A percentile compares a stretch with the other conserved stretches of the same genome.
phyloP scores from a whole-genome alignment of 2,797 vertebrate species.

The Pygocentrus nattereri region DNA sequence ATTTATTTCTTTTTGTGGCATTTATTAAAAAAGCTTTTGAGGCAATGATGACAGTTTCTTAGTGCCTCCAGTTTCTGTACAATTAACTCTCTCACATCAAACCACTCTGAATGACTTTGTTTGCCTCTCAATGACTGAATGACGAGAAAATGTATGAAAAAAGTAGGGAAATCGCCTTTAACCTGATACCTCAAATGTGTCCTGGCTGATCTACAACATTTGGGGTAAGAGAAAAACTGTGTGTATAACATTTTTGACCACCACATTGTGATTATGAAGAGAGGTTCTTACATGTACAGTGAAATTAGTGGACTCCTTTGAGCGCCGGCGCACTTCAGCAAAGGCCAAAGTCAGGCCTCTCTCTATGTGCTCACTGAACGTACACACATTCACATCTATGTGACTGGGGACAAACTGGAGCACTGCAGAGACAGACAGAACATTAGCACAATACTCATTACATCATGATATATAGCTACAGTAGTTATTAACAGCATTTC shows the following conservation, averaged over 20 bases:
- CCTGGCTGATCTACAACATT: too few relatives aligned
- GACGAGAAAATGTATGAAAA: too few relatives aligned
- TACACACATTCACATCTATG: constrained; percentile 88
- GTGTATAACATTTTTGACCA: neutral
- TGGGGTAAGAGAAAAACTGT: too few relatives aligned
- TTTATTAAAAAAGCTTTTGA: too few relatives aligned
- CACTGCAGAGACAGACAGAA: constrained; percentile 74
- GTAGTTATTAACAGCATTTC: neutral
- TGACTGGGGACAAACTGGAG: constrained; percentile 95
- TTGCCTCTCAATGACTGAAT: too few relatives aligned
- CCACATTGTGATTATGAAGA: neutral
- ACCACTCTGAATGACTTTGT: too few relatives aligned
- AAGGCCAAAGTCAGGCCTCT: constrained; percentile 89
- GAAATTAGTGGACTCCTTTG: constrained; percentile 85
- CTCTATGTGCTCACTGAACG: constrained; percentile 90
- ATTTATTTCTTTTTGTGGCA: too few relatives aligned
- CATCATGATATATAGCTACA: neutral
- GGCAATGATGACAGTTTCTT: too few relatives aligned
- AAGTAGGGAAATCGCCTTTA: too few relatives aligned
- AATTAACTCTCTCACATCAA: too few relatives aligned
- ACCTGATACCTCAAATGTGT: too few relatives aligned
- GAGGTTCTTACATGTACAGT: constrained; percentile 87
- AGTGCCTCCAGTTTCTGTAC: too few relatives aligned
- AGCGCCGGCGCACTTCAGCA: constrained; percentile 85
- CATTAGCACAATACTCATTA: neutral